phyloP scores from a whole-genome alignment of 2,888 invertebrate species.

The Gordius sp. region DNA sequence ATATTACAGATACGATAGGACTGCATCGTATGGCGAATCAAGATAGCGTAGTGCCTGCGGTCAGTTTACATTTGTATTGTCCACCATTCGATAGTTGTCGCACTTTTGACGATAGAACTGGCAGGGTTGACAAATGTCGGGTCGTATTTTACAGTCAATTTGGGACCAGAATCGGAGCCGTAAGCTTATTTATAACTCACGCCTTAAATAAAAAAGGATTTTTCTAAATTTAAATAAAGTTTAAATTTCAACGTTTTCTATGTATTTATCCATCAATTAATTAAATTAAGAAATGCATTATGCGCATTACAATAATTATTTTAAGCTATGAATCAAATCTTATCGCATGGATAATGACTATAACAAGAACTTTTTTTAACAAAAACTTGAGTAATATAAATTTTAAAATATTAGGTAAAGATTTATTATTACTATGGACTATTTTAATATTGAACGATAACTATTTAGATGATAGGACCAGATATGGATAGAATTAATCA shows the following conservation, averaged over 20 bases:
- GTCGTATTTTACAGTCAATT: conserved; percentile 79
- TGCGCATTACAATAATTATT: no score
- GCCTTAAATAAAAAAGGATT: no score
- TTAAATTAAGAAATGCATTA: no score
- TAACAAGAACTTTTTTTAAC: no score
- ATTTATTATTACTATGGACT: neutral
- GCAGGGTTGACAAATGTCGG: conserved; percentile 40
- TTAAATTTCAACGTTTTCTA: no score
- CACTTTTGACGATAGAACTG: conserved; percentile 52
- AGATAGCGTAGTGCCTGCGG: conserved; percentile 57
- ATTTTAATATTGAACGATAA: neutral
- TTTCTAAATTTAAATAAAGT: no score
- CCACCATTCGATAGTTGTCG: conserved; percentile 66
- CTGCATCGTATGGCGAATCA: conserved; percentile 81
- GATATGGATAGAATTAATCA: conserved; percentile 1
- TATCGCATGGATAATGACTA: no score
- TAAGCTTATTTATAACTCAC: no score
- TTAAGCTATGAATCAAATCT: no score
- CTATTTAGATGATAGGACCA: conserved; percentile 9
- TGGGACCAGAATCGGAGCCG: conserved; percentile 33
- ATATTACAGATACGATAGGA: conserved; percentile 53
- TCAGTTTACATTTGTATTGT: conserved; percentile 74
- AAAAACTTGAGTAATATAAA: no score
- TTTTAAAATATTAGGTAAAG: neutral
- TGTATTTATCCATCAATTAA: no score